These are phyloP conservation scores for Aythya baeri DNA, from an alignment of 2,113 vertebrate genomes.

Conservation along the genomic window DNA sequence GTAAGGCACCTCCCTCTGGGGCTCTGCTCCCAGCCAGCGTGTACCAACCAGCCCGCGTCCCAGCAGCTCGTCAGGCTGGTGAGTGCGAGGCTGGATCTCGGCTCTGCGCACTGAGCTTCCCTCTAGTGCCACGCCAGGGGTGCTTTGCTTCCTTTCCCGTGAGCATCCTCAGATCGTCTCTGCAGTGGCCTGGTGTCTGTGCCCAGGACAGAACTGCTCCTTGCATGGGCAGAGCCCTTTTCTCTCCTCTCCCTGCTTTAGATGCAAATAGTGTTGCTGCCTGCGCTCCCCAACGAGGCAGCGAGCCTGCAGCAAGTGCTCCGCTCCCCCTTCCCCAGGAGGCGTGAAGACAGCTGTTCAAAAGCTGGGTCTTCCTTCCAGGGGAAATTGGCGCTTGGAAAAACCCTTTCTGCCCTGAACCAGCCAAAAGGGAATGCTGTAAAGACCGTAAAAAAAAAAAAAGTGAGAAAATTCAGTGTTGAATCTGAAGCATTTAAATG, in stretches of 20 bases:
- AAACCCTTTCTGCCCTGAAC: neutral
- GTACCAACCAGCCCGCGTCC: neutral
- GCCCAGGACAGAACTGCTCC: neutral
- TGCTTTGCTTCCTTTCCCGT: neutral
- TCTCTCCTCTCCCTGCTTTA: neutral
- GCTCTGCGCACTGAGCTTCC: neutral
- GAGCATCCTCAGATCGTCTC: neutral
- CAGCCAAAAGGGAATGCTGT: neutral
- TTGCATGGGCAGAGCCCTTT: neutral
- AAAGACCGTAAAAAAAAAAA: neutral
- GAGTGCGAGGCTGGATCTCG: neutral
- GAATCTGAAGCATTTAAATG: neutral
- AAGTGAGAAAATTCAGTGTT: neutral
- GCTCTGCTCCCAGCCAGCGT: neutral
- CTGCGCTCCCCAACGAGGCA: neutral
- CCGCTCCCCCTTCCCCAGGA: neutral
- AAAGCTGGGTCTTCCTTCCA: neutral
- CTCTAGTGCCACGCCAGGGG: fast-evolving
- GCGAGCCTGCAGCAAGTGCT: neutral
- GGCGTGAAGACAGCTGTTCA: fast-evolving
- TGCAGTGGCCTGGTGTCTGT: neutral
- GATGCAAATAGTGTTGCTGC: neutral
- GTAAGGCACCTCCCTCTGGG: neutral
- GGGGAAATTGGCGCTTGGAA: neutral
- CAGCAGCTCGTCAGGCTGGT: neutral